Conservation (phyloP, 1,140 invertebrate species). For the Bombus breviceps region DNA sequence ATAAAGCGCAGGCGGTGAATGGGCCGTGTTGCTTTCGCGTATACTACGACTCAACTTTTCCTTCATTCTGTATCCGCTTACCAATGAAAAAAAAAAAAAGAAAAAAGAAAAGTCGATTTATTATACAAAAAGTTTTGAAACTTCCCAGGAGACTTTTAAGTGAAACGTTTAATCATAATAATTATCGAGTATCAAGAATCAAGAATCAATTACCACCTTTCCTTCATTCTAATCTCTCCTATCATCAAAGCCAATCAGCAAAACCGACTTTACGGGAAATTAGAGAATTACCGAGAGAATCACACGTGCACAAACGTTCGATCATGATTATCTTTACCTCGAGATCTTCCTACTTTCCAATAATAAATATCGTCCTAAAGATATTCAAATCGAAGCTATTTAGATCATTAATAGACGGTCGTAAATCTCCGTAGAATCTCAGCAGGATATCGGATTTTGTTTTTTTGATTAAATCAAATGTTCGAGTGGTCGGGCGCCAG, state of each 20-base stretch:
- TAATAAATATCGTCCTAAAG: not conserved
- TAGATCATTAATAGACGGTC: not conserved
- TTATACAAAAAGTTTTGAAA: too few species aligned
- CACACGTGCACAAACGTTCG: not conserved
- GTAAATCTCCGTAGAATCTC: not conserved
- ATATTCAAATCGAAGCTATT: not conserved
- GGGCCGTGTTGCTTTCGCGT: not conserved
- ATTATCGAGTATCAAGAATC: too few species aligned
- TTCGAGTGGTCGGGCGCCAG: not conserved
- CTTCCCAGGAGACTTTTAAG: too few species aligned
- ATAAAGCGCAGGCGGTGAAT: not conserved
- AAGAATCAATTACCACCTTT: too few species aligned
- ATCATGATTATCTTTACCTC: not conserved
- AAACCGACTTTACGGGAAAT: too few species aligned
- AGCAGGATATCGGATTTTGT: not conserved
- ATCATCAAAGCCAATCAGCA: too few species aligned
- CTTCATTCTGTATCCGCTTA: not conserved
- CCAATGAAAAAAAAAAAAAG: not conserved
- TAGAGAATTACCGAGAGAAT: not conserved
- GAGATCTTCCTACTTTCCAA: not conserved
- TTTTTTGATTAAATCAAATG: conserved; percentile 20
- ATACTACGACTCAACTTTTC: not conserved
- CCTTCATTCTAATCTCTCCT: too few species aligned
- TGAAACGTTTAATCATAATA: too few species aligned
- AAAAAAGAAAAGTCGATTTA: not conserved